A percentile compares a stretch with the other conserved stretches of the same genome.
phyloP scores from a whole-genome alignment of 2,797 vertebrate genomes.

The Pitangus sulphuratus region DNA sequence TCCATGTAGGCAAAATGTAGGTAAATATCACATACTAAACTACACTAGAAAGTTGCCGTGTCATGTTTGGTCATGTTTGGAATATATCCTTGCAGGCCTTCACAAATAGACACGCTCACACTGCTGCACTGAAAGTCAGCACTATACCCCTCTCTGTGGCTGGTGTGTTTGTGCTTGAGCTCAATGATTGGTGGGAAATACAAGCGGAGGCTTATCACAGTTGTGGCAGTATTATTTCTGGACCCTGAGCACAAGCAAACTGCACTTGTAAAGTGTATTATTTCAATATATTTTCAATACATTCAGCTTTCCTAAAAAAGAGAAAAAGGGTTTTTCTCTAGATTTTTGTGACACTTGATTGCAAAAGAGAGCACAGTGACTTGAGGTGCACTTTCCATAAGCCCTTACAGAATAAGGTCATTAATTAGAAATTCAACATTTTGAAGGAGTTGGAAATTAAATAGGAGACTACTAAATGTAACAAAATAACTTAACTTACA shows the following conservation, averaged over 20 bases:
- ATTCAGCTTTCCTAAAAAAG: neutral
- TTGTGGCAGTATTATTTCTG: neutral
- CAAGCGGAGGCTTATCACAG: fast-evolving
- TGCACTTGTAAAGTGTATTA: neutral
- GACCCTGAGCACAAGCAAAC: neutral
- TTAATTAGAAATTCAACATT: neutral
- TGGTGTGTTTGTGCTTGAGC: neutral
- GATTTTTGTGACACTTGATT: neutral
- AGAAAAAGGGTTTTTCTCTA: neutral
- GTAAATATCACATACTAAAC: neutral
- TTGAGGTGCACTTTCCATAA: neutral
- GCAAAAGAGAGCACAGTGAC: neutral
- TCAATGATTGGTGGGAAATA: neutral
- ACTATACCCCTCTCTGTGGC: neutral
- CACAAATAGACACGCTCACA: fast-evolving
- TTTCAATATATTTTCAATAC: neutral
- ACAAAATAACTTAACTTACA: neutral
- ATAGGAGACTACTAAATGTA: neutral
- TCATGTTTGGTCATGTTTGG: neutral
- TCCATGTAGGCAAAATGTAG: neutral
- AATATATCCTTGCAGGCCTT: neutral
- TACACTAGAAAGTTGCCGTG: neutral
- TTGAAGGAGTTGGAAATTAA: neutral
- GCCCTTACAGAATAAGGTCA: neutral
- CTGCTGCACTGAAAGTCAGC: neutral